These are phyloP conservation scores for Marasmarcha lunaedactyla DNA, from an alignment of 2,888 invertebrate genomes.

Conservation along the genomic window DNA sequence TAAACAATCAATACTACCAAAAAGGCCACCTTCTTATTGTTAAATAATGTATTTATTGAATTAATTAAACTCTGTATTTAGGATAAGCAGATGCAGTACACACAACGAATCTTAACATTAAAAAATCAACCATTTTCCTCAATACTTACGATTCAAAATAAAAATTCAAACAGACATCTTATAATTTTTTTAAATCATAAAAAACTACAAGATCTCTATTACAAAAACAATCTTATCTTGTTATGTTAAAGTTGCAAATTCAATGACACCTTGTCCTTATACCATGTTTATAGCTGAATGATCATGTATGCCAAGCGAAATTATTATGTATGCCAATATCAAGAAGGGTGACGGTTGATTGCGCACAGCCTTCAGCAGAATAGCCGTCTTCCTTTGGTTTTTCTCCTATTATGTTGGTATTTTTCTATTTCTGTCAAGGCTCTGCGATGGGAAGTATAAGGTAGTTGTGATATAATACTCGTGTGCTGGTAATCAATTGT, in stretches of 20 bases:
- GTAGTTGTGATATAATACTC: conserved; percentile 2
- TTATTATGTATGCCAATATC: conserved; percentile 69
- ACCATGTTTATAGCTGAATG: conserved; percentile 35
- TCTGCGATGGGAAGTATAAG: conserved; percentile 20
- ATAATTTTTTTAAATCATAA: too few relatives aligned
- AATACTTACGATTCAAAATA: too few relatives aligned
- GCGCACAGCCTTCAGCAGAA: conserved; percentile 54
- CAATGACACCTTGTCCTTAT: background rate
- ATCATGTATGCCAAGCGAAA: conserved; percentile 59
- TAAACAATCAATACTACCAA: too few relatives aligned
- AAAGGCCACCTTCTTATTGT: too few relatives aligned
- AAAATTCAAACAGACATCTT: too few relatives aligned
- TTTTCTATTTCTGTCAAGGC: conserved; percentile 55
- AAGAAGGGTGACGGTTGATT: conserved; percentile 49
- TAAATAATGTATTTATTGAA: background rate
- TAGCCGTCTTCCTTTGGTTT: conserved; percentile 61
- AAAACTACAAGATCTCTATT: too few relatives aligned
- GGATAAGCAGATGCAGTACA: too few relatives aligned
- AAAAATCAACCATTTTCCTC: too few relatives aligned
- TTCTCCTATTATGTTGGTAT: conserved; percentile 43
- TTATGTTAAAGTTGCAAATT: too few relatives aligned
- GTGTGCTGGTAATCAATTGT: background rate
- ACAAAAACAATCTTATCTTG: too few relatives aligned
- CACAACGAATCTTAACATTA: too few relatives aligned
- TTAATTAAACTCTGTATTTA: background rate